Evolutionary conservation across 2,797 vertebrate species (phyloP).

Genomic region (Onychomys arenicola): DNA sequence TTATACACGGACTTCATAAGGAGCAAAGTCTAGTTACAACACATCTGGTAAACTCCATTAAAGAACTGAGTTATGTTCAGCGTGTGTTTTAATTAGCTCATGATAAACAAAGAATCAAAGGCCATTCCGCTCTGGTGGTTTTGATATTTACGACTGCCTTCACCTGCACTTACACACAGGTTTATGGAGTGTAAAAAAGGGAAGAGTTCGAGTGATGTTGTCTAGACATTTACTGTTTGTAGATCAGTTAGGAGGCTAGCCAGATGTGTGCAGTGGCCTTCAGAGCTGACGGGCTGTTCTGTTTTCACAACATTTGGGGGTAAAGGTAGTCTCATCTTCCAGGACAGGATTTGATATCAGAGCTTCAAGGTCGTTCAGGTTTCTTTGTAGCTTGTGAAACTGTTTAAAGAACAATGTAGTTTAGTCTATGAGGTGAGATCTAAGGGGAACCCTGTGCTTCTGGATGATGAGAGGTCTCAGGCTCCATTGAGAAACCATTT

Average conservation of each 20-base stretch:
- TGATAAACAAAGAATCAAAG: constrained; percentile 87
- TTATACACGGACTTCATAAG: constrained; percentile 79
- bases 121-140: constrained; percentile 85
- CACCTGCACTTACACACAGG: constrained; percentile 78
- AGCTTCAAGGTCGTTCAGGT: accelerated
- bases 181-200: constrained; percentile 85
- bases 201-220: background rate
- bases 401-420: background rate
- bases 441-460: background rate
- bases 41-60: constrained; percentile 87
- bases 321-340: background rate
- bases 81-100: constrained; percentile 88
- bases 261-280: background rate
- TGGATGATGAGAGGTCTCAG: background rate
- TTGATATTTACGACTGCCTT: constrained; percentile 86
- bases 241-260: constrained; percentile 66
- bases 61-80: constrained; percentile 85
- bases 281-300: background rate
- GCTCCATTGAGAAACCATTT: background rate
- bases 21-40: constrained; percentile 83
- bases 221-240: constrained; percentile 70
- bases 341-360: background rate
- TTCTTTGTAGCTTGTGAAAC: background rate
- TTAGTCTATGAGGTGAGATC: background rate
- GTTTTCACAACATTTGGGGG: background rate